These are phyloP conservation scores for Formica selysi DNA, from an alignment of 1,140 invertebrate species.

Conservation along the genomic window DNA sequence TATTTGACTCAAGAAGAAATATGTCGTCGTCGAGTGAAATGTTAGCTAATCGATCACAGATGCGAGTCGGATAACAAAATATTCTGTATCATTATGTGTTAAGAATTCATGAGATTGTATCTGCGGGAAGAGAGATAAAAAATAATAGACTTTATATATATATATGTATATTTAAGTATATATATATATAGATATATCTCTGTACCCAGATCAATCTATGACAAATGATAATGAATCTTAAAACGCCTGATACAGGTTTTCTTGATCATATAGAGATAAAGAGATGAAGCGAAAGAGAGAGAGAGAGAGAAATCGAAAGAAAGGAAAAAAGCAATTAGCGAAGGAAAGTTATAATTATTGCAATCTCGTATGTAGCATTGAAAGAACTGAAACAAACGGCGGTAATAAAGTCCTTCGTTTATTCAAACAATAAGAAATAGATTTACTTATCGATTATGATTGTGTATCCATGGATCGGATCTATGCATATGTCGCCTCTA, in stretches of 20 bases:
- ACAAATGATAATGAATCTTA: conserved; percentile 61
- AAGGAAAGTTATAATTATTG: conserved; percentile 45
- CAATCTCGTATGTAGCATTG: conserved; percentile 52
- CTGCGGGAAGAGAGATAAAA: conserved; percentile 40
- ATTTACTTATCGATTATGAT: conserved; percentile 56
- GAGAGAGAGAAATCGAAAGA: conserved; percentile 1
- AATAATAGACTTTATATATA: conserved; percentile 16
- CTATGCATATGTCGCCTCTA: conserved; percentile 60
- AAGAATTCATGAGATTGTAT: conserved; percentile 23
- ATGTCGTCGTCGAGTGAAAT: conserved; percentile 41
- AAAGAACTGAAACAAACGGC: conserved; percentile 52
- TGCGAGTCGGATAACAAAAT: conserved; percentile 7
- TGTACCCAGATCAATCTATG: conserved; percentile 58
- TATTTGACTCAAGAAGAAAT: conserved; percentile 48
- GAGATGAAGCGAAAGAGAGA: background rate
- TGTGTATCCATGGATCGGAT: conserved; percentile 50
- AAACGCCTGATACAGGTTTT: conserved; percentile 49
- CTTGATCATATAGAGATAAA: conserved; percentile 46
- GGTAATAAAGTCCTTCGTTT: conserved; percentile 47
- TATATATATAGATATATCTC: conserved; percentile 42
- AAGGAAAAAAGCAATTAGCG: background rate
- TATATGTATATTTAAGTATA: background rate
- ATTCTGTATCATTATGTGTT: conserved; percentile 32
- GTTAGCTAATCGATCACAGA: conserved; percentile 26
- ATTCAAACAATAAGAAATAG: conserved; percentile 58